A percentile compares a stretch with the other conserved stretches of the same genome.
phyloP scores from a whole-genome alignment of 1,140 invertebrate species.

The Zaprionus gabonicus region DNA sequence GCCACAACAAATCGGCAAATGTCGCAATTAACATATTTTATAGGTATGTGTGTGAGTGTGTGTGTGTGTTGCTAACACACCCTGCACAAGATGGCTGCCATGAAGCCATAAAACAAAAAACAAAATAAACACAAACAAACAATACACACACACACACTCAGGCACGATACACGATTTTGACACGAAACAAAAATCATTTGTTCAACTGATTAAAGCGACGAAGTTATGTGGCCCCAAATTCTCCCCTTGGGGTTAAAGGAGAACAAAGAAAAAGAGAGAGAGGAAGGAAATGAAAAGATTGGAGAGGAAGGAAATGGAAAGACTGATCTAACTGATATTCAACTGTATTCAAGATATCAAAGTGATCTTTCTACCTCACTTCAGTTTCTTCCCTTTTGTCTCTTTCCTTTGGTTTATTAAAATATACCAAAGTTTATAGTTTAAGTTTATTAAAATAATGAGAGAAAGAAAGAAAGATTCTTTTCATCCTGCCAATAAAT shows the following conservation, averaged over 20 bases:
- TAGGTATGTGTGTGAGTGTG: constrained; percentile 30
- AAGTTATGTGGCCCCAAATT: not conserved
- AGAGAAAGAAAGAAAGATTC: not conserved
- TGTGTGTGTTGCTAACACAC: constrained; percentile 51
- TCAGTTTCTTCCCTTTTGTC: no score
- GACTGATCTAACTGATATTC: no score
- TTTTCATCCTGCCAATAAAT: no score
- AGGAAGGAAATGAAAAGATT: no score
- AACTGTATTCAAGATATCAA: no score
- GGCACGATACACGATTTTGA: constrained; percentile 24
- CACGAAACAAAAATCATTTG: constrained; percentile 20
- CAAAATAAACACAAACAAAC: constrained; percentile 10
- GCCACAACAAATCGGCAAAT: constrained; percentile 73
- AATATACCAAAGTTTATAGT: not conserved
- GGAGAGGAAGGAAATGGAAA: no score
- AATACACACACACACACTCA: constrained; percentile 10
- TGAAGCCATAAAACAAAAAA: constrained; percentile 43
- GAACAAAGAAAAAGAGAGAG: not conserved
- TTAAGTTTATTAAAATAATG: not conserved
- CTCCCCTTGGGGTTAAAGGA: not conserved
- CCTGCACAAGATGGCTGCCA: constrained; percentile 32
- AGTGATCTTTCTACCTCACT: no score
- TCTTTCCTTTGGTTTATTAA: not conserved
- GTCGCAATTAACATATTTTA: constrained; percentile 76
- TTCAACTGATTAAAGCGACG: constrained; percentile 7